These are phyloP conservation scores for Chirona hameri DNA, from an alignment of 2,888 invertebrate species.

Conservation along the genomic window DNA sequence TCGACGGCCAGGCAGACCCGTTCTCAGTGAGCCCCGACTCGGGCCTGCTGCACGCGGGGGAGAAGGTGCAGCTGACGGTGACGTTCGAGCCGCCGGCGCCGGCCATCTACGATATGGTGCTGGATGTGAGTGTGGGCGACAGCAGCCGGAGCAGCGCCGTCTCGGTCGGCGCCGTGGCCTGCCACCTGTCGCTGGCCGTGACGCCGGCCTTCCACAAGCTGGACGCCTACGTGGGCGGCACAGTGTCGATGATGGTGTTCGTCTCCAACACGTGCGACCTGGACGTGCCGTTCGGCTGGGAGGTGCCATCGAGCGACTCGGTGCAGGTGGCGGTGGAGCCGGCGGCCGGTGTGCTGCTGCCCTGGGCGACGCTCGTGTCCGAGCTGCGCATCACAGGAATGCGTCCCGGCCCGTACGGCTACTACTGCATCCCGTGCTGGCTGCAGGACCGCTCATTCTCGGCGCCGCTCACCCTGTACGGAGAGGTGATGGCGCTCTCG, in stretches of 20 bases:
- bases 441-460: background rate
- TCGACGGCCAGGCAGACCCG: conserved; percentile 67
- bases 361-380: conserved; percentile 1
- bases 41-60: conserved; percentile 40
- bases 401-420: background rate
- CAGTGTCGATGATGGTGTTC: background rate
- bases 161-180: conserved; percentile 65
- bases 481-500: background rate
- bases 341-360: background rate
- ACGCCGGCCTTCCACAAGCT: conserved; percentile 52
- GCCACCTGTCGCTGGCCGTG: conserved; percentile 52
- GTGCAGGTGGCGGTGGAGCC: background rate
- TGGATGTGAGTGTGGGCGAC: conserved; percentile 63
- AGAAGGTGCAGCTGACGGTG: conserved; percentile 70
- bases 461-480: background rate
- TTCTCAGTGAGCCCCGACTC: conserved; percentile 49
- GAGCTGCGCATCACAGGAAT: background rate
- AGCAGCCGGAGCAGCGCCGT: conserved; percentile 57
- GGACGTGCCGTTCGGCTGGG: conserved; percentile 12
- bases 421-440: conserved; percentile 5
- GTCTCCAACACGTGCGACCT: conserved; percentile 3
- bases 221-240: conserved; percentile 10
- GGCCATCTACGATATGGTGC: conserved; percentile 73
- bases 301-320: background rate
- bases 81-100: conserved; percentile 80